Percentiles rank a stretch among this genome's conserved stretches.
These are phyloP conservation scores for Chloroceryle amazona DNA, from an alignment of 2,797 vertebrate genomes.

Conservation along the genomic window DNA sequence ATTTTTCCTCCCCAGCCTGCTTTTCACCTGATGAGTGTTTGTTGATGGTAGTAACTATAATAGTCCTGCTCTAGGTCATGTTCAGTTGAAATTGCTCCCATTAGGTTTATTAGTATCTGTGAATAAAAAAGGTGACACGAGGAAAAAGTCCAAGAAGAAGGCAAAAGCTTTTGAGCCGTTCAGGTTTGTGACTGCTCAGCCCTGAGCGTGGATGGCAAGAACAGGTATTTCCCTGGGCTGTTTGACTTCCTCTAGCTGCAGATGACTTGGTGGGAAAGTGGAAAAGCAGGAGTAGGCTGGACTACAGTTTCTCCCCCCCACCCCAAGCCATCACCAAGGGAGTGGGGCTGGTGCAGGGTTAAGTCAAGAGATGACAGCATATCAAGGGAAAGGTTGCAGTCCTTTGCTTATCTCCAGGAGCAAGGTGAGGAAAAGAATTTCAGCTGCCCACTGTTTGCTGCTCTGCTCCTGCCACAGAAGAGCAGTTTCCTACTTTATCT, in stretches of 20 bases:
- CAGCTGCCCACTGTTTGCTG: fast-evolving
- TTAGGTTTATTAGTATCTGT: not conserved
- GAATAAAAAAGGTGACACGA: not conserved
- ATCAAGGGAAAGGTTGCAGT: not conserved
- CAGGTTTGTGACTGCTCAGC: not conserved
- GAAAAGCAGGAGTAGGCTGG: not conserved
- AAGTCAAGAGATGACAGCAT: not conserved
- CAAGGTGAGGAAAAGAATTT: not conserved
- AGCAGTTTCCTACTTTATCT: not conserved
- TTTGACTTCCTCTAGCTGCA: not conserved
- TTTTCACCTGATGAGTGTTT: not conserved
- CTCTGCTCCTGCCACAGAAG: not conserved
- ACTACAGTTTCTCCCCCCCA: not conserved
- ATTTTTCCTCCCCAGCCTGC: not conserved
- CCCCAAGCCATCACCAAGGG: not conserved
- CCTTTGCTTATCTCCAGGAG: not conserved
- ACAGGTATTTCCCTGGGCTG: not conserved
- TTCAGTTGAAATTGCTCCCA: not conserved
- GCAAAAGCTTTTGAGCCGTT: not conserved
- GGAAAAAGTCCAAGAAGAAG: not conserved
- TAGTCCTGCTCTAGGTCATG: not conserved
- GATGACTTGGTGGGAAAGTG: not conserved
- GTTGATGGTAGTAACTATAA: not conserved
- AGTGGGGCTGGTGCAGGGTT: not conserved
- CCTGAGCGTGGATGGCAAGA: not conserved